Percentiles rank a stretch among this genome's conserved stretches.
These are phyloP conservation scores for Leuciscus waleckii DNA, from an alignment of 2,797 vertebrate species.

Conservation along the genomic window DNA sequence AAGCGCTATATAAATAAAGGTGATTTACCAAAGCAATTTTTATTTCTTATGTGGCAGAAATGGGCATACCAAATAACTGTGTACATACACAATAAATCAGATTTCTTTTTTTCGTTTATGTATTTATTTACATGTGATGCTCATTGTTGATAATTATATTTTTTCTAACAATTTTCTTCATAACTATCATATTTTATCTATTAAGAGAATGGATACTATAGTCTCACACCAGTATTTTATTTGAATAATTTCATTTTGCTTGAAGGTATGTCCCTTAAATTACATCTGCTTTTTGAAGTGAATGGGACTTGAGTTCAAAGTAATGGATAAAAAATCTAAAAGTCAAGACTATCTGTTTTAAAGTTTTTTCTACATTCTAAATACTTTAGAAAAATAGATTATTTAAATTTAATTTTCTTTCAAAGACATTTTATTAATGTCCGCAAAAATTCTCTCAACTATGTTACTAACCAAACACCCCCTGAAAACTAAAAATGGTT, in stretches of 20 bases:
- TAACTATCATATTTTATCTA: background rate
- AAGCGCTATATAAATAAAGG: too few relatives aligned
- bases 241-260: background rate
- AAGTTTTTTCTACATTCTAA: background rate
- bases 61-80: too few relatives aligned
- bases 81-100: too few relatives aligned
- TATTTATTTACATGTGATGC: background rate
- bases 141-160: background rate
- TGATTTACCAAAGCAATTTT: too few relatives aligned
- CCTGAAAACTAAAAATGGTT: background rate
- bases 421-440: background rate
- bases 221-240: background rate
- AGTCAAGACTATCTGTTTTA: background rate
- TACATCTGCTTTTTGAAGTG: background rate
- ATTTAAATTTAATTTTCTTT: background rate
- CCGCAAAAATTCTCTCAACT: background rate
- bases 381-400: too few relatives aligned
- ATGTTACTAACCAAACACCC: background rate
- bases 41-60: too few relatives aligned
- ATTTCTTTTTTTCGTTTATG: background rate
- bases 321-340: background rate
- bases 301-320: background rate
- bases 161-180: background rate
- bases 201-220: background rate
- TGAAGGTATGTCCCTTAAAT: background rate